phyloP scores from a whole-genome alignment of 1,140 invertebrate genomes.

The Pogonomyrmex californicus region DNA sequence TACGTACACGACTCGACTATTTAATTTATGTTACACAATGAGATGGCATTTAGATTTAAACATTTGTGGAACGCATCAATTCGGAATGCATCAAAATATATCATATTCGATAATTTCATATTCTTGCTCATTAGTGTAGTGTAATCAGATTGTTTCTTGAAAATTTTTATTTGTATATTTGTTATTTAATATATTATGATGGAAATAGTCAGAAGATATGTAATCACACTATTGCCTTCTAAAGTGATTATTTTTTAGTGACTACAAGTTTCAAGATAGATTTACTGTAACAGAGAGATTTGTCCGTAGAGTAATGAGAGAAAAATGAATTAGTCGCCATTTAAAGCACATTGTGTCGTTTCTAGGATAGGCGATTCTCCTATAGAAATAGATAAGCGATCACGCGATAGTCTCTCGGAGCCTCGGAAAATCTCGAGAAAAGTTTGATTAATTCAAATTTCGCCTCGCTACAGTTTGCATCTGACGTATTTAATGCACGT shows the following conservation, averaged over 20 bases:
- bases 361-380: conserved; percentile 18
- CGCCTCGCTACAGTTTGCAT: background rate
- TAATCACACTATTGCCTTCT: background rate
- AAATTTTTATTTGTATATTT: background rate
- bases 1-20: background rate
- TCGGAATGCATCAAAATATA: background rate
- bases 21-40: background rate
- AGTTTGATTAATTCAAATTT: conserved; percentile 23
- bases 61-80: background rate
- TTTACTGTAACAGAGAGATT: background rate
- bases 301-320: conserved; percentile 21
- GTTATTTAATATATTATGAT: background rate
- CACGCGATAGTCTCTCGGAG: conserved; percentile 9
- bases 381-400: conserved; percentile 29
- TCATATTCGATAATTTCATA: background rate
- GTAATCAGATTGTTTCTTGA: background rate
- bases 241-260: conserved; percentile 12
- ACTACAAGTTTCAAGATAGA: conserved; percentile 10
- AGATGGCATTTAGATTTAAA: background rate
- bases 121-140: background rate
- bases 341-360: background rate
- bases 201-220: background rate
- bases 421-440: background rate
- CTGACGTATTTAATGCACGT: background rate
- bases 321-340: background rate